These are phyloP conservation scores for Brachionus sp. DNA, from an alignment of 1,140 invertebrate species.

Conservation along the genomic window DNA sequence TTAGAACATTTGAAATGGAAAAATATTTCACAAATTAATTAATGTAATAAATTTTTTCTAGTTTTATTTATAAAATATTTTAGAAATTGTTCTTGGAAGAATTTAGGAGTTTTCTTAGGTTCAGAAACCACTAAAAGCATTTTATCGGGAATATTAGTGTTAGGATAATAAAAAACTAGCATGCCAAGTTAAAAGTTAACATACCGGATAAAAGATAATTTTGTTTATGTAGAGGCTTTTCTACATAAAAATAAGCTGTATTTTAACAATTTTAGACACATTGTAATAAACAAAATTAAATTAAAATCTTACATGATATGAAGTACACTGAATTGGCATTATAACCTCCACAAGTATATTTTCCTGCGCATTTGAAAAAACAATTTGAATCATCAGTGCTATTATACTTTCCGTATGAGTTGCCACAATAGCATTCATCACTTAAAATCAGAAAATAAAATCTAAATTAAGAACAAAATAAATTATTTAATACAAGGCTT, in stretches of 20 bases:
- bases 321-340: slow-evolving; percentile 43
- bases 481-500: slow-evolving; percentile 32
- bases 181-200: background rate
- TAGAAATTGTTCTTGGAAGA: background rate
- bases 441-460: background rate
- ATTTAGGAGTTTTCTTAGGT: no score
- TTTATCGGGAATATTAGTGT: background rate
- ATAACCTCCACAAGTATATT: slow-evolving; percentile 45
- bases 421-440: slow-evolving; percentile 45
- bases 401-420: slow-evolving; percentile 34
- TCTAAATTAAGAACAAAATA: background rate
- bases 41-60: background rate
- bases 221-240: background rate
- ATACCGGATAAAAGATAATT: background rate
- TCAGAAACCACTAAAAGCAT: no score
- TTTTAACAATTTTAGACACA: background rate
- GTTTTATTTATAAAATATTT: background rate
- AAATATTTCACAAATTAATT: no score
- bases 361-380: slow-evolving; percentile 44
- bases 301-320: slow-evolving; percentile 24
- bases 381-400: slow-evolving; percentile 13
- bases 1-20: no score
- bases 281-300: background rate
- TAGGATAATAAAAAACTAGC: background rate
- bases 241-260: background rate